Conservation (phyloP, 2,113 vertebrate species). For the Chamaea fasciata region DNA sequence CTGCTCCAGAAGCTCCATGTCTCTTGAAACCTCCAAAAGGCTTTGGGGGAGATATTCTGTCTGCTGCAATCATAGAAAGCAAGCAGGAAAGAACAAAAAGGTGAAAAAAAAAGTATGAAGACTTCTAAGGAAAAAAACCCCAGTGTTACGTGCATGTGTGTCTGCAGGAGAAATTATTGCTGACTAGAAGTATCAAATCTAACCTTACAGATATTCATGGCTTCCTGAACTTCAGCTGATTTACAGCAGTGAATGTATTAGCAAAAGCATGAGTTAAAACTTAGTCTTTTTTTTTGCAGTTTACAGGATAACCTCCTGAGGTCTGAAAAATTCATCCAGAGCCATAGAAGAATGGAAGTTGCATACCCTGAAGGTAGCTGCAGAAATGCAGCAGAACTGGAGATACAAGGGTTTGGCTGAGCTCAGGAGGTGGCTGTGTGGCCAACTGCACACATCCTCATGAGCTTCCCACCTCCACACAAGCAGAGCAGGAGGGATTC, state of each 20-base stretch:
- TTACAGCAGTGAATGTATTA: neutral
- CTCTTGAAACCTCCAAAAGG: neutral
- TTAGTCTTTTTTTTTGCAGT: neutral
- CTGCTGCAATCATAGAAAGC: neutral
- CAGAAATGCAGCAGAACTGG: neutral
- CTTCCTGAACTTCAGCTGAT: neutral
- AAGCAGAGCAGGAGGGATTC: neutral
- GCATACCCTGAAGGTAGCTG: neutral
- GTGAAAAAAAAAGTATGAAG: neutral
- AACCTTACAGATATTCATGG: neutral
- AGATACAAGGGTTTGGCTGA: neutral
- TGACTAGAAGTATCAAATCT: neutral
- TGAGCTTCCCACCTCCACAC: rapidly evolving
- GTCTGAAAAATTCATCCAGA: neutral
- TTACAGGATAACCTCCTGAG: neutral
- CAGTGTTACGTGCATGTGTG: neutral
- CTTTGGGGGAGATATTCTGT: neutral
- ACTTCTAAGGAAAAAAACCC: neutral
- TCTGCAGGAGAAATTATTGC: neutral
- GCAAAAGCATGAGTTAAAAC: neutral
- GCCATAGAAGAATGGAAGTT: neutral
- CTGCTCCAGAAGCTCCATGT: neutral
- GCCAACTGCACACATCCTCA: neutral
- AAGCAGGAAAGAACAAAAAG: neutral
- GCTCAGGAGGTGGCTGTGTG: neutral